phyloP scores from a whole-genome alignment of 2,113 vertebrate genomes.

The Rattus norvegicus region DNA sequence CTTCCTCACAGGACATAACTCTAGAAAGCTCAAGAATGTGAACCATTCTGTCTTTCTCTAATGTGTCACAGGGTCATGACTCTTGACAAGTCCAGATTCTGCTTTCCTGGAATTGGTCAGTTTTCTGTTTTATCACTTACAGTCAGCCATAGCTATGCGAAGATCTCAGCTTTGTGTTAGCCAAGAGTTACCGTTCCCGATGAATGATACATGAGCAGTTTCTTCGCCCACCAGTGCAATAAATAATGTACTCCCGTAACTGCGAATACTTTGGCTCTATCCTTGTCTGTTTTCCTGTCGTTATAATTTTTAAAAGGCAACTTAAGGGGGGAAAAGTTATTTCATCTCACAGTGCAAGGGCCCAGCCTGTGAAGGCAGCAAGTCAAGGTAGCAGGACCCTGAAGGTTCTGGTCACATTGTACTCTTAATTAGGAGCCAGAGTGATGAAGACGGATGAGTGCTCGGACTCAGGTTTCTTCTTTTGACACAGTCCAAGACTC shows the following conservation, averaged over 20 bases:
- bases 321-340: background rate
- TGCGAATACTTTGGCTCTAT: background rate
- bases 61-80: background rate
- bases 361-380: too few relatives aligned
- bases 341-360: background rate
- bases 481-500: too few relatives aligned
- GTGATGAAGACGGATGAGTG: background rate
- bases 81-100: constrained; percentile 19
- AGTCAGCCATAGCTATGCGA: background rate
- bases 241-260: background rate
- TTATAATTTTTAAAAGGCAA: background rate
- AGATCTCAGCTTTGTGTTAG: background rate
- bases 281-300: background rate
- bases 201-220: background rate
- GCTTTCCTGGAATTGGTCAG: constrained; percentile 29
- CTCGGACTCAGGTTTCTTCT: background rate
- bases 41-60: constrained; percentile 32
- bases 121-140: background rate
- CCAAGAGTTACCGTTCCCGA: background rate
- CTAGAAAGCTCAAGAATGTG: background rate
- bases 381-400: background rate
- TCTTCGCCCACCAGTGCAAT: background rate
- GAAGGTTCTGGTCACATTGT: background rate
- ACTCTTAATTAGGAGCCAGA: too few relatives aligned
- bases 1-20: background rate